Percentiles rank a stretch among this genome's conserved stretches.
phyloP scores from a whole-genome alignment of 2,888 invertebrate species.

The Dynastes tityus region DNA sequence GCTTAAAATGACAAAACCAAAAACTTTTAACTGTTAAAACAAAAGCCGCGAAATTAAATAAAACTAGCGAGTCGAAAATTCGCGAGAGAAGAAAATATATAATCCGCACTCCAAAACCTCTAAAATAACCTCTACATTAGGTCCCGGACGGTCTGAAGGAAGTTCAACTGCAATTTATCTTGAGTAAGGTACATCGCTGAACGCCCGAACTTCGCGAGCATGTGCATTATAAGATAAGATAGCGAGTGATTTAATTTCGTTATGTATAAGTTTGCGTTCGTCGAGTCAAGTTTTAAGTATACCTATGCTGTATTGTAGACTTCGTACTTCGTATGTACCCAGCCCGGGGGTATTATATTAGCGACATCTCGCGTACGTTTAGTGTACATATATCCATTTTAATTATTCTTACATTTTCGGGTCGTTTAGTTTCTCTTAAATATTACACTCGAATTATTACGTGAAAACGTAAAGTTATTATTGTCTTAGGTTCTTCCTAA shows the following conservation, averaged over 20 bases:
- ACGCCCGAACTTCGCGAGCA: slow-evolving; percentile 21
- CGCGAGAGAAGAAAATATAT: neutral
- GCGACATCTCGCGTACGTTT: neutral
- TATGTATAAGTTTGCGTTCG: slow-evolving; percentile 21
- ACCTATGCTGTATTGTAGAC: neutral
- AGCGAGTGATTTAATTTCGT: slow-evolving; percentile 31
- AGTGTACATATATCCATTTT: slow-evolving; percentile 8
- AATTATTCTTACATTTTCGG: neutral
- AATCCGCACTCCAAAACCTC: slow-evolving; percentile 2
- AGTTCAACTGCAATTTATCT: slow-evolving; percentile 26
- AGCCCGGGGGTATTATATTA: too few species aligned
- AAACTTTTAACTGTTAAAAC: slow-evolving; percentile 19
- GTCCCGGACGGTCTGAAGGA: neutral
- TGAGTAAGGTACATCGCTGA: neutral
- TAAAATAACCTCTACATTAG: neutral
- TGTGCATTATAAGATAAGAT: slow-evolving; percentile 42
- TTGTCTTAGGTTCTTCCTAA: neutral
- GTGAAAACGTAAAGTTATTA: neutral
- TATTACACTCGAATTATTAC: too few species aligned
- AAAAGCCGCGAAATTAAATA: slow-evolving; percentile 17
- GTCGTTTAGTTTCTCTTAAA: neutral
- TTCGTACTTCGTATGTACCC: neutral
- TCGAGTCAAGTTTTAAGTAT: slow-evolving; percentile 25
- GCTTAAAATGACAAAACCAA: neutral
- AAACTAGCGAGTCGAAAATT: slow-evolving; percentile 17